These are phyloP conservation scores for Acanthaster planci DNA, from an alignment of 35 echinoderm and acorn worm genomes.

Conservation along the genomic window DNA sequence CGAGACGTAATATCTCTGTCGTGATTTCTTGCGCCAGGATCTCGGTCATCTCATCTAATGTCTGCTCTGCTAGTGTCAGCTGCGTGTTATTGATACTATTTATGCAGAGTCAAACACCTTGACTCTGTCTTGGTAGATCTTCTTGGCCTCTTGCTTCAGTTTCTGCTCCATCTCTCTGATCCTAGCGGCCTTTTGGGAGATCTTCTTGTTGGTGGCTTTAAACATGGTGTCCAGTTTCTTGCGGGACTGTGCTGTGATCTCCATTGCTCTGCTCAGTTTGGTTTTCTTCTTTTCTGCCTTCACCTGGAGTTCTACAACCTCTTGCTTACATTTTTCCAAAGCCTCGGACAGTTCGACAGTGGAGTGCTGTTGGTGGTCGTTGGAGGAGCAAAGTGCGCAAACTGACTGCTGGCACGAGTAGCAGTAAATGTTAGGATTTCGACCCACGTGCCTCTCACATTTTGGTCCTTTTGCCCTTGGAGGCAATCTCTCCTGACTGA, in stretches of 20 bases:
- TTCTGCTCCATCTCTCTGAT: neutral
- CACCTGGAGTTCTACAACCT: no score
- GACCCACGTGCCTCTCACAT: no score
- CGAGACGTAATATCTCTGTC: neutral
- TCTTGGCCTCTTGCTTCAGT: conserved; percentile 1
- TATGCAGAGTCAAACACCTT: neutral
- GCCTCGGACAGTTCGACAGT: no score
- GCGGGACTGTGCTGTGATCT: neutral
- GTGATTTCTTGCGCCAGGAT: neutral
- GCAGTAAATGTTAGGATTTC: no score
- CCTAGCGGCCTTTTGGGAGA: conserved; percentile 20
- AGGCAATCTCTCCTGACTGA: no score
- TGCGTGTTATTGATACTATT: neutral
- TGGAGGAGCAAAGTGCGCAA: no score
- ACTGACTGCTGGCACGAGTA: no score
- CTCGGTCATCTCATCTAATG: neutral
- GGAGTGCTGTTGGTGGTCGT: no score
- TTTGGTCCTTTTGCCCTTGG: no score
- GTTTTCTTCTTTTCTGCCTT: no score
- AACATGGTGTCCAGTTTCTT: neutral
- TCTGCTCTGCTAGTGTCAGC: neutral
- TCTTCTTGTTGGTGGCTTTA: neutral
- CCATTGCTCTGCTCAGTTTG: no score
- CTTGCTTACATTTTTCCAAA: no score
- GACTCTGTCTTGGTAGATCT: neutral